Base-by-base conservation (phyloP, 2,888 invertebrate species). In the Agonum fuliginosum region DNA sequence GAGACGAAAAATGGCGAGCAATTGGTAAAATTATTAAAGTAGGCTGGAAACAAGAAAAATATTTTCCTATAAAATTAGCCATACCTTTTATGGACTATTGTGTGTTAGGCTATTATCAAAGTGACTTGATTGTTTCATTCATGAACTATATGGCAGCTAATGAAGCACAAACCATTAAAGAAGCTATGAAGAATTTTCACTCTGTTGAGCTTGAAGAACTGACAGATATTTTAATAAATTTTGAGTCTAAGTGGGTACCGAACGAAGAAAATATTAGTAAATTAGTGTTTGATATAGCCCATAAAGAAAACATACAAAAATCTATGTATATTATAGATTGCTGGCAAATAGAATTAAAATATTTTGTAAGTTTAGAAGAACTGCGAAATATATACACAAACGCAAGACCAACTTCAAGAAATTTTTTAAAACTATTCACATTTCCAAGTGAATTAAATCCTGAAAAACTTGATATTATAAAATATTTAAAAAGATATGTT, bases 281-380 rank as follows among this genome's bases (percentile, higher is more conserved):
- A n/a, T 58, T 78, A 43, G 30, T 78, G 0, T 19, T 1, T 43
- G 78, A 78, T 22, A 20, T 78, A n/a, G 48, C 78, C 10, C 74
- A 78, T 19, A 74, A 69, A 10, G 70, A 78, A 20, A 58, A 75
- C 0, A 70, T 78, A 2, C 78, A 78, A 20, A 78, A 75, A 58
- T 58, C 78, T 34, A 75, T 48, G 65, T 78, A 75, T 58, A 58
- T 75, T n/a, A 75, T 75, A 69, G 70, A 70, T 27, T 43, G 34
- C n/a, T 34, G 34, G 8, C 8, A 34, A 1, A 4, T 34, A n/a
- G 34, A 34, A 34, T 34, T 34, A 34, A 34, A 34, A 34, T 6
- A 34, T 6, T 34, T 34, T 10, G n/a, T 34, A 2, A 34, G 8
- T 34, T 34, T 34, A 34, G 8, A 6, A 34, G 34, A 34, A 34